Evolutionary conservation across 2,888 invertebrate species (phyloP).

Genomic region (Kuschelorhynchus macadamiae): DNA sequence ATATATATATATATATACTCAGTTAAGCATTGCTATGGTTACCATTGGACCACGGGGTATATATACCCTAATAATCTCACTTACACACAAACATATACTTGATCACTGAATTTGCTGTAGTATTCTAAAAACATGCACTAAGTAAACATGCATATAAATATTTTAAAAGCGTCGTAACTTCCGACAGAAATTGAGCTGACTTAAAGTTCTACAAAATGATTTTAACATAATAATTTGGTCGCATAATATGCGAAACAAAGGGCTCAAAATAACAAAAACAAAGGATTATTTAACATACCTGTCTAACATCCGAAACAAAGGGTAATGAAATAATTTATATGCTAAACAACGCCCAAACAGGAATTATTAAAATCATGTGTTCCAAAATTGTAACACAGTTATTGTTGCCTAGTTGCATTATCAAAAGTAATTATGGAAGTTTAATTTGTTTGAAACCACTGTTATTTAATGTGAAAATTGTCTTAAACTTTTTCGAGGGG

Average conservation of each 20-base stretch:
- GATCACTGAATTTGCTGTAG: too few species aligned
- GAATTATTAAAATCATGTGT: constrained; percentile 43
- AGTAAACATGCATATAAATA: neutral
- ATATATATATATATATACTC: neutral
- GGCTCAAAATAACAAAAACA: constrained; percentile 29
- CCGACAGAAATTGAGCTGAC: constrained; percentile 15
- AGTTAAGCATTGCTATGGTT: too few species aligned
- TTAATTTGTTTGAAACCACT: constrained; percentile 15
- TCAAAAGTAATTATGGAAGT: constrained; percentile 11
- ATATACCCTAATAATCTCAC: too few species aligned
- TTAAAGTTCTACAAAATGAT: constrained; percentile 17
- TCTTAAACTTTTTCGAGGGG: neutral
- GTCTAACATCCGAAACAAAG: constrained; percentile 47
- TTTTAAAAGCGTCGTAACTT: constrained; percentile 4
- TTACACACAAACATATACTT: too few species aligned
- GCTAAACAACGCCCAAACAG: constrained; percentile 39
- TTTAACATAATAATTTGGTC: constrained; percentile 23
- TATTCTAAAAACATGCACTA: too few species aligned
- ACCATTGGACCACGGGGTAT: too few species aligned
- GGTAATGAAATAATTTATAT: constrained; percentile 49
- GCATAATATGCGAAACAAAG: constrained; percentile 26
- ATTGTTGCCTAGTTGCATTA: constrained; percentile 12
- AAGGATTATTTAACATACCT: constrained; percentile 43
- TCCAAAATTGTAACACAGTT: constrained; percentile 22
- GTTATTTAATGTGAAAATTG: neutral